Percentiles rank a stretch among this genome's conserved stretches.
phyloP scores from a whole-genome alignment of 2,888 invertebrate species.

The Drosophila mimetica region DNA sequence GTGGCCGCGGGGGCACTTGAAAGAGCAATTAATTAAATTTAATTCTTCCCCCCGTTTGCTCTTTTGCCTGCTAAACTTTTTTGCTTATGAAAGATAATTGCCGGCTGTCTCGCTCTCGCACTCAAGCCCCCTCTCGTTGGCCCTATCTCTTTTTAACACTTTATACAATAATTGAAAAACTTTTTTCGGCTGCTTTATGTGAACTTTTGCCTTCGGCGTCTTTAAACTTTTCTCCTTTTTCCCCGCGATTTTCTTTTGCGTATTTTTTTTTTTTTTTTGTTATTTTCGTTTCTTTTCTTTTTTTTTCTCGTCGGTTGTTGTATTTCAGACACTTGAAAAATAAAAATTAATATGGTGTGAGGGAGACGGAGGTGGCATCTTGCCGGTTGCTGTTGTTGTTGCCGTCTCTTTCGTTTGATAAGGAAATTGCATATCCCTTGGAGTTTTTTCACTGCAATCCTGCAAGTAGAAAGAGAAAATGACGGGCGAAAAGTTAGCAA shows the following conservation, averaged over 20 bases:
- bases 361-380: conserved; percentile 18
- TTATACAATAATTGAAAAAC: conserved; percentile 77
- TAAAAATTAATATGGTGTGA: conserved; percentile 45
- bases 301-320: conserved; percentile 9
- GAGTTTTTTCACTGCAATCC: conserved; percentile 37
- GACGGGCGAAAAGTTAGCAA: conserved; percentile 13
- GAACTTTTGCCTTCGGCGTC: conserved; percentile 63
- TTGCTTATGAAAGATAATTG: conserved; percentile 42
- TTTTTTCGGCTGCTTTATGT: conserved; percentile 68
- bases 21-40: conserved; percentile 41
- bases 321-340: conserved; percentile 50
- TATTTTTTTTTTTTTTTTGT: conserved; percentile 2
- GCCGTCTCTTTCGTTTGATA: conserved; percentile 30
- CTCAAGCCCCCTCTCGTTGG: conserved; percentile 3
- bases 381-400: conserved; percentile 19
- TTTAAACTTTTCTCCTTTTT: conserved; percentile 60
- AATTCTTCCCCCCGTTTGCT: conserved; percentile 18
- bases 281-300: neutral
- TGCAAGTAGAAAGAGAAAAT: conserved; percentile 45
- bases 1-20: conserved; percentile 20
- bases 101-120: conserved; percentile 22
- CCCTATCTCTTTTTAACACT: conserved; percentile 62
- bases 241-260: conserved; percentile 14
- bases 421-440: conserved; percentile 38
- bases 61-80: conserved; percentile 36